phyloP scores from a whole-genome alignment of 2,888 invertebrate genomes.

The Tanypteryx hageni region DNA sequence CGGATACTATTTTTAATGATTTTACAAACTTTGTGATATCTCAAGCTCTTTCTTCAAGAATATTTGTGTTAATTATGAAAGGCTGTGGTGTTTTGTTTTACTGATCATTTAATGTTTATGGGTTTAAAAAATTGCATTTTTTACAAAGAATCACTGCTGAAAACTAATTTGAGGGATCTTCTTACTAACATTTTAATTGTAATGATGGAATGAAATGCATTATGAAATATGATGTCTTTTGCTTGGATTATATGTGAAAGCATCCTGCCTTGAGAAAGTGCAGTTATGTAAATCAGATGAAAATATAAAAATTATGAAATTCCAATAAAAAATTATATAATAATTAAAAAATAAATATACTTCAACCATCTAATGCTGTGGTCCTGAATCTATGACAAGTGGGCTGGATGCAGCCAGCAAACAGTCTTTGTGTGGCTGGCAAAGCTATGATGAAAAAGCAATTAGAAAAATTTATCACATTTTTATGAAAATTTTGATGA shows the following conservation, averaged over 20 bases:
- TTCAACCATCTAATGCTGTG: too few species aligned
- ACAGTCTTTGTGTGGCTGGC: too few species aligned
- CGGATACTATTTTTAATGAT: not conserved
- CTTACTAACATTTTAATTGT: conserved; percentile 29
- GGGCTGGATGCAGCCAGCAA: too few species aligned
- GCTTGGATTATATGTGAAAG: not conserved
- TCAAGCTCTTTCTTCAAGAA: conserved; percentile 33
- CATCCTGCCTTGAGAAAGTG: too few species aligned
- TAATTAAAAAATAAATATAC: too few species aligned
- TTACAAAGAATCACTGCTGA: not conserved
- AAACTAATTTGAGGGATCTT: conserved; percentile 16
- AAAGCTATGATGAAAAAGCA: too few species aligned
- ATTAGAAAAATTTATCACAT: too few species aligned
- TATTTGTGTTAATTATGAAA: conserved; percentile 33
- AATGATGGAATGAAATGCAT: not conserved
- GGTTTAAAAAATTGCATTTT: not conserved
- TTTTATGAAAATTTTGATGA: too few species aligned
- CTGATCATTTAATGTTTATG: conserved; percentile 9
- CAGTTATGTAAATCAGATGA: too few species aligned
- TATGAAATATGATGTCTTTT: not conserved
- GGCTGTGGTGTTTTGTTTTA: conserved; percentile 61
- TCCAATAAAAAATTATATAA: too few species aligned
- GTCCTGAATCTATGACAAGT: too few species aligned
- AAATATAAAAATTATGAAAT: too few species aligned
- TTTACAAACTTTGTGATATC: conserved; percentile 49